These are phyloP conservation scores for Brachymystax lenok DNA, from an alignment of 2,797 vertebrate genomes.

Conservation along the genomic window DNA sequence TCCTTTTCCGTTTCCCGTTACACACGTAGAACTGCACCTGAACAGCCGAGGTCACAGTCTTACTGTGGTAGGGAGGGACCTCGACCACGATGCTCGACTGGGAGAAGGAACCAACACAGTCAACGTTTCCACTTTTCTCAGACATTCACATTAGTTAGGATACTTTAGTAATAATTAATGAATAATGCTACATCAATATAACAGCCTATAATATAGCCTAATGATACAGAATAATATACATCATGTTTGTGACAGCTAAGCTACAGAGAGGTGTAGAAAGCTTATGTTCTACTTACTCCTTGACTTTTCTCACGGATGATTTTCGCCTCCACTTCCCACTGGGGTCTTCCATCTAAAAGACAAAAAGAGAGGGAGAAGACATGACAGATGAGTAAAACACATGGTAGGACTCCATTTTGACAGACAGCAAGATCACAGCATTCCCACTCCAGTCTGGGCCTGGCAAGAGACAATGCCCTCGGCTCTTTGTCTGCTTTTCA, in stretches of 20 bases:
- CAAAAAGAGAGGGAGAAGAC: slow-evolving; percentile 4
- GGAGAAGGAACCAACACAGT: slow-evolving; percentile 11
- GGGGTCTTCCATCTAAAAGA: slow-evolving; percentile 90
- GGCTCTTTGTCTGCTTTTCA: slow-evolving; percentile 19
- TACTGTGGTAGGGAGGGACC: slow-evolving; percentile 96
- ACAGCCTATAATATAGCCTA: not conserved
- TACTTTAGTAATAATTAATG: not conserved
- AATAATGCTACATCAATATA: not conserved
- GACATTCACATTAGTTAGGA: not conserved
- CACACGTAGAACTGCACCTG: slow-evolving; percentile 99
- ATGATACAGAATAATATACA: not conserved
- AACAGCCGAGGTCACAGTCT: slow-evolving; percentile 86
- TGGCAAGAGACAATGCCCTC: not conserved
- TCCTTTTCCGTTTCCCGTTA: slow-evolving; percentile 98
- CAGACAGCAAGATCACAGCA: not conserved
- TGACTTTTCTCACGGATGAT: slow-evolving; percentile 93
- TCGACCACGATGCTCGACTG: slow-evolving; percentile 92
- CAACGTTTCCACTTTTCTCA: not conserved
- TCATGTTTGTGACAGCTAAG: not conserved
- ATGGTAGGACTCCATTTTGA: not conserved
- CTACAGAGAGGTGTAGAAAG: not conserved
- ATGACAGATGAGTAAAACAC: not conserved
- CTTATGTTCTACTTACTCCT: slow-evolving; percentile 80
- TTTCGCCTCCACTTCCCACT: slow-evolving; percentile 98
- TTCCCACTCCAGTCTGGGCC: not conserved